Conservation (phyloP, 1,140 invertebrate genomes). For the Dendroctonus ponderosae region DNA sequence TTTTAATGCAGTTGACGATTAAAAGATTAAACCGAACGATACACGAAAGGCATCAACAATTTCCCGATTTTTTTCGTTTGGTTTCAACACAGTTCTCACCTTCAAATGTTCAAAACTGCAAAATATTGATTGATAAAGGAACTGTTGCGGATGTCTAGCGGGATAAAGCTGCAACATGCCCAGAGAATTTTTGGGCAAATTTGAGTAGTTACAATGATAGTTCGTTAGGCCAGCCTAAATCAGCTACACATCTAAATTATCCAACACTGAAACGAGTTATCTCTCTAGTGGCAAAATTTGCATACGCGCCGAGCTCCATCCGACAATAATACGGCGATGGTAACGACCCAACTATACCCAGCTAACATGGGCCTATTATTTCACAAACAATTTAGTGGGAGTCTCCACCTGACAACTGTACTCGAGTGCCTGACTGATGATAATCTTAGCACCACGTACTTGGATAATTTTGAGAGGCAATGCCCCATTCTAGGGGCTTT, state of each 20-base stretch:
- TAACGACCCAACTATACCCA: neutral
- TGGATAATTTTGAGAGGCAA: too few species aligned
- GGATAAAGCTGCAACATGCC: too few species aligned
- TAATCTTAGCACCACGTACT: too few species aligned
- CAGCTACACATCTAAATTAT: neutral
- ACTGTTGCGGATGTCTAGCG: too few species aligned
- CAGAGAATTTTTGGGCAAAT: too few species aligned
- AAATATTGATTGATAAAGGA: too few species aligned
- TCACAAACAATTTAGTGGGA: neutral
- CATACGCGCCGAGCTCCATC: constrained; percentile 3
- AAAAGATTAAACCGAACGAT: too few species aligned
- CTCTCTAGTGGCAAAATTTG: neutral
- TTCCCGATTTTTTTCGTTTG: too few species aligned
- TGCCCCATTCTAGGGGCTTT: neutral
- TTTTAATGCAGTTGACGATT: too few species aligned
- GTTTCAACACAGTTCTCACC: too few species aligned
- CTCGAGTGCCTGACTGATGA: neutral
- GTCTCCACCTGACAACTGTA: constrained; percentile 1
- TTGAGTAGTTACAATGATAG: neutral
- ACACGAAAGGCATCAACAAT: too few species aligned
- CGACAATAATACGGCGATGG: neutral
- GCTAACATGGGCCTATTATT: constrained; percentile 1
- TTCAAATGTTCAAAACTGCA: too few species aligned
- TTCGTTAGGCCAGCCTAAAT: constrained; percentile 2
- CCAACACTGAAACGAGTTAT: neutral